These are phyloP conservation scores for Myotis lucifugus DNA, from an alignment of 2,113 vertebrate species.

Conservation along the genomic window DNA sequence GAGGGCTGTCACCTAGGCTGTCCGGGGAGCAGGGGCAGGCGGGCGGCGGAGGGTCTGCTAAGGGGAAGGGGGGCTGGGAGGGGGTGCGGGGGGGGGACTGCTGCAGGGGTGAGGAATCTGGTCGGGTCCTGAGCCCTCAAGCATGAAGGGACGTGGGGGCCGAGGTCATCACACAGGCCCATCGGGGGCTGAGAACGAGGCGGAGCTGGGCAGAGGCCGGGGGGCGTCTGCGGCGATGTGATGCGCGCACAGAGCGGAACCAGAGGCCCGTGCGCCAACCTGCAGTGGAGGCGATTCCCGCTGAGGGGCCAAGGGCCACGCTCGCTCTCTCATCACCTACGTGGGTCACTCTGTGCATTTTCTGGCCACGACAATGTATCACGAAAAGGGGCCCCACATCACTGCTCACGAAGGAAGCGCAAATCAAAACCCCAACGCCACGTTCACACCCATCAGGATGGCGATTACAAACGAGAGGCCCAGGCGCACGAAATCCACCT, in stretches of 20 bases:
- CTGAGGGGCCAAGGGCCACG: no score
- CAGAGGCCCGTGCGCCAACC: background rate
- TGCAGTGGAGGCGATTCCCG: fast-evolving
- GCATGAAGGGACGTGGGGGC: background rate
- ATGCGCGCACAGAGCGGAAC: fast-evolving
- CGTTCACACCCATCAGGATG: background rate
- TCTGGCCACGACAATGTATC: fast-evolving
- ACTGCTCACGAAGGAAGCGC: background rate
- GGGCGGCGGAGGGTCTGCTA: no score
- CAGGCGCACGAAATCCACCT: no score
- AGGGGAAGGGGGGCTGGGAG: fast-evolving
- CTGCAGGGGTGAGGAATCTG: background rate
- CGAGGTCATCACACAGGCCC: background rate
- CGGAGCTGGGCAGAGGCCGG: no score
- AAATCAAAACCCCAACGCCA: background rate
- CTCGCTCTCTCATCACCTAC: background rate
- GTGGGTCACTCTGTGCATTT: background rate
- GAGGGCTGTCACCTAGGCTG: background rate
- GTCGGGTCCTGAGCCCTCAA: background rate
- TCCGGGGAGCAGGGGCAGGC: background rate
- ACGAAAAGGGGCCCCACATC: fast-evolving
- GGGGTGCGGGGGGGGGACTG: fast-evolving
- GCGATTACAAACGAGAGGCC: no score
- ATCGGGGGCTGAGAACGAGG: background rate
- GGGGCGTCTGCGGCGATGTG: no score